Evolutionary conservation across 2,797 vertebrate species (phyloP).

Genomic region (Molossus alvarezi): DNA sequence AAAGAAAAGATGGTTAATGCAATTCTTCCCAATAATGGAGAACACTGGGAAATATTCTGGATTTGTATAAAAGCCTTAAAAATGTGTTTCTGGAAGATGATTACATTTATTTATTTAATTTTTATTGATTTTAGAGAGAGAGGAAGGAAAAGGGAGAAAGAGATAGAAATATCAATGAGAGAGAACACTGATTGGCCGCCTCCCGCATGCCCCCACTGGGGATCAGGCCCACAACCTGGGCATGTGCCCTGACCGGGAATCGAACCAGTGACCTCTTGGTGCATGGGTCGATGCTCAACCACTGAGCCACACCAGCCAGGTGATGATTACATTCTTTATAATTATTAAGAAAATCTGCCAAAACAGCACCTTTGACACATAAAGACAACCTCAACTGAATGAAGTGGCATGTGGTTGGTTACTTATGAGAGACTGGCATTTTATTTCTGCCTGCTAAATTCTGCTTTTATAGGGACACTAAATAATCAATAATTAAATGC

Average conservation of each 20-base stretch:
- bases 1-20: neutral
- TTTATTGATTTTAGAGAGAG: too few relatives aligned
- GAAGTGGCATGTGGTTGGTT: neutral
- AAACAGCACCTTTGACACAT: neutral
- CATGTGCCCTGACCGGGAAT: too few relatives aligned
- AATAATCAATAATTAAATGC: neutral
- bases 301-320: too few relatives aligned
- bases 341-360: neutral
- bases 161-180: too few relatives aligned
- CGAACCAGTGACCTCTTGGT: too few relatives aligned
- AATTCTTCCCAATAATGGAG: neutral
- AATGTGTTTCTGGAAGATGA: neutral
- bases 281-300: too few relatives aligned
- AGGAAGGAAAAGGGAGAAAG: too few relatives aligned
- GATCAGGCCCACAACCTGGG: too few relatives aligned
- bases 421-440: neutral
- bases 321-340: neutral
- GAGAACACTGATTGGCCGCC: too few relatives aligned
- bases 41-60: neutral
- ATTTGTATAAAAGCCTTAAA: conserved; percentile 2
- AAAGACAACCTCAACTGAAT: neutral
- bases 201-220: too few relatives aligned
- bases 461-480: neutral
- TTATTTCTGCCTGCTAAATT: neutral
- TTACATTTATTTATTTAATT: too few relatives aligned